Evolutionary conservation across 64 coral and sea anemone genomes (phyloP).

Genomic region (Pocillopora damicornis): DNA sequence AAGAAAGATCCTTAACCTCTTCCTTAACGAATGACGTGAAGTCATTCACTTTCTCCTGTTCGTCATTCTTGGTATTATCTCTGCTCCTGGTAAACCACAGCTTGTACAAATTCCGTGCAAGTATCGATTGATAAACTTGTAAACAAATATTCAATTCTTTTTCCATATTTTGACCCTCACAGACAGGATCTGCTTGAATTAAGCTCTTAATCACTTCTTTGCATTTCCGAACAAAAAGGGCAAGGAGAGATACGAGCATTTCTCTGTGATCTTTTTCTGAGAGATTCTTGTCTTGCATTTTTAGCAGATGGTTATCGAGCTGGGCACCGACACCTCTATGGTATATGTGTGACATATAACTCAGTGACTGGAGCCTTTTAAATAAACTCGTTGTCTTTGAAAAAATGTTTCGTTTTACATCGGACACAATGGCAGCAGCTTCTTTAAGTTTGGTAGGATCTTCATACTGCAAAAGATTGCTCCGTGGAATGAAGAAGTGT

Average conservation of each 20-base stretch:
- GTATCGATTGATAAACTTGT: slow-evolving; percentile 54
- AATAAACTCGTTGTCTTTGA: slow-evolving; percentile 25
- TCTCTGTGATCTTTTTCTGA: slow-evolving; percentile 10
- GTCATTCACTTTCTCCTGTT: not conserved
- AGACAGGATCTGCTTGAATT: not conserved
- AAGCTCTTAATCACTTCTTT: slow-evolving; percentile 33
- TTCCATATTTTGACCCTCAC: slow-evolving; percentile 10
- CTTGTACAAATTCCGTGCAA: slow-evolving; percentile 66
- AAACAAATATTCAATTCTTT: slow-evolving; percentile 33
- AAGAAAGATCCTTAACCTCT: slow-evolving; percentile 3
- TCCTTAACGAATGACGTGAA: slow-evolving; percentile 52
- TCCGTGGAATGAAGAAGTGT: slow-evolving; percentile 63
- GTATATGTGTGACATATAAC: slow-evolving; percentile 38
- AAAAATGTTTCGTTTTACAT: slow-evolving; percentile 56
- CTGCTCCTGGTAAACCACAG: slow-evolving; percentile 31
- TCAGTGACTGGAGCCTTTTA: slow-evolving; percentile 55
- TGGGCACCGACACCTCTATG: slow-evolving; percentile 21
- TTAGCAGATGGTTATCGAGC: not conserved
- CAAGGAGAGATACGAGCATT: slow-evolving; percentile 13
- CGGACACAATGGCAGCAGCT: slow-evolving; percentile 37
- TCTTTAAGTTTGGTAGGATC: slow-evolving; percentile 34
- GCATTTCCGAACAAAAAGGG: slow-evolving; percentile 45
- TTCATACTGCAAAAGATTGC: slow-evolving; percentile 55
- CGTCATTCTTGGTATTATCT: not conserved
- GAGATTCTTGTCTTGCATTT: slow-evolving; percentile 50